These are phyloP conservation scores for Isurus oxyrinchus DNA, from an alignment of 2,113 vertebrate genomes.

Conservation along the genomic window DNA sequence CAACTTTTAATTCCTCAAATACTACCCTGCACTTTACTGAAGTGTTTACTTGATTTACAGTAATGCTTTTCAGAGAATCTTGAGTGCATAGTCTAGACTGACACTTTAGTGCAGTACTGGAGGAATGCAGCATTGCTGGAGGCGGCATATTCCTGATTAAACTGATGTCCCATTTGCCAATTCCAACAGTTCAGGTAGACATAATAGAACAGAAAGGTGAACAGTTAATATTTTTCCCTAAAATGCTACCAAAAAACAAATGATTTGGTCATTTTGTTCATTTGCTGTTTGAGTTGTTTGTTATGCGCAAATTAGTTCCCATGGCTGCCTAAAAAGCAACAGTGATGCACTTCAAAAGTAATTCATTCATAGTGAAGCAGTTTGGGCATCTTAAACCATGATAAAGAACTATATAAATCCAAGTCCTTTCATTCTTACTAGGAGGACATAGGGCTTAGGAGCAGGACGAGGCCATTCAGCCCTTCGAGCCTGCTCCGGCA, in stretches of 20 bases:
- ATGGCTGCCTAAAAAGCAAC: neutral
- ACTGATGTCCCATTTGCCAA: neutral
- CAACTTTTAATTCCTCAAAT: neutral
- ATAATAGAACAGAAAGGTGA: neutral
- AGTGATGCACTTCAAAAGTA: neutral
- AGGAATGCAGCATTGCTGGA: neutral
- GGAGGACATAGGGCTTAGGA: too few relatives aligned
- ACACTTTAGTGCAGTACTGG: neutral
- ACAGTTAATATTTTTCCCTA: neutral
- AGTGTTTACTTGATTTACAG: neutral
- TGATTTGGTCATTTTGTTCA: neutral
- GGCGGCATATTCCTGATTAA: neutral
- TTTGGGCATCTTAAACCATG: neutral
- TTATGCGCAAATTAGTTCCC: neutral
- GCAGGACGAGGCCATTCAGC: too few relatives aligned
- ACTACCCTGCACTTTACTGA: neutral
- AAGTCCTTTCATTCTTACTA: neutral
- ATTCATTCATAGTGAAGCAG: neutral
- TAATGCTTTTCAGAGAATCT: neutral
- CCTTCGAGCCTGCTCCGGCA: too few relatives aligned
- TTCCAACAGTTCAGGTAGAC: neutral
- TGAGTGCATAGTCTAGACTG: neutral
- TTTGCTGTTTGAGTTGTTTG: neutral
- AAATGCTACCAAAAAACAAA: neutral
- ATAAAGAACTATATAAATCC: neutral